Evolutionary conservation across 2,888 invertebrate genomes (phyloP).

Genomic region (Erebia aethiops): DNA sequence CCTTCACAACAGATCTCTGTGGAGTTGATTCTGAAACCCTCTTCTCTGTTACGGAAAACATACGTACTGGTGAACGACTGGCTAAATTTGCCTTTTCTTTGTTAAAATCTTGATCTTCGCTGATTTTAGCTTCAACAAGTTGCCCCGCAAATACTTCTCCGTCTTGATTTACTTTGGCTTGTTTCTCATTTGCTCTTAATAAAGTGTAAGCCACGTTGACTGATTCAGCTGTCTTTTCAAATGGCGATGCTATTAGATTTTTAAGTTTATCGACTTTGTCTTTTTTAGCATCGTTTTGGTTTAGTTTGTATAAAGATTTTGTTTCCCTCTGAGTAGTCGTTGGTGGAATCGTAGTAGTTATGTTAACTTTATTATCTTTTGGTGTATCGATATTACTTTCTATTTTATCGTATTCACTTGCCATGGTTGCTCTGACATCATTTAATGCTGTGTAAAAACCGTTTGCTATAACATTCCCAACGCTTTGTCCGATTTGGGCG

Average conservation of each 20-base stretch:
- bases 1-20: slow-evolving; percentile 63
- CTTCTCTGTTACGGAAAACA: slow-evolving; percentile 61
- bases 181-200: slow-evolving; percentile 61
- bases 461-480: slow-evolving; percentile 65
- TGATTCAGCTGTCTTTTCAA: slow-evolving; percentile 64
- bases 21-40: slow-evolving; percentile 49
- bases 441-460: slow-evolving; percentile 84
- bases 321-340: slow-evolving; percentile 38
- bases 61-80: slow-evolving; percentile 64
- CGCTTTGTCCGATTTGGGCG: slow-evolving; percentile 72
- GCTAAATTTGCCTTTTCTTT: slow-evolving; percentile 63
- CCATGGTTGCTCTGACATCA: slow-evolving; percentile 84
- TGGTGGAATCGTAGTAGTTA: slow-evolving; percentile 44
- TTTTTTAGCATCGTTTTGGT: slow-evolving; percentile 19
- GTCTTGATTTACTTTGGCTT: slow-evolving; percentile 60
- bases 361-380: slow-evolving; percentile 41
- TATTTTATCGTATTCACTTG: slow-evolving; percentile 45
- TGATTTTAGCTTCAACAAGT: slow-evolving; percentile 71
- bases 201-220: slow-evolving; percentile 71
- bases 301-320: slow-evolving; percentile 23
- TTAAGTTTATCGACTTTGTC: slow-evolving; percentile 52
- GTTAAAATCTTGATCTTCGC: slow-evolving; percentile 71
- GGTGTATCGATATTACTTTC: slow-evolving; percentile 75
- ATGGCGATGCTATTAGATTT: slow-evolving; percentile 62
- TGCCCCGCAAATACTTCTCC: slow-evolving; percentile 71